A percentile compares a stretch with the other conserved stretches of the same genome.
Conservation (phyloP, 2,888 invertebrate genomes). For the Elgonia sp. region DNA sequence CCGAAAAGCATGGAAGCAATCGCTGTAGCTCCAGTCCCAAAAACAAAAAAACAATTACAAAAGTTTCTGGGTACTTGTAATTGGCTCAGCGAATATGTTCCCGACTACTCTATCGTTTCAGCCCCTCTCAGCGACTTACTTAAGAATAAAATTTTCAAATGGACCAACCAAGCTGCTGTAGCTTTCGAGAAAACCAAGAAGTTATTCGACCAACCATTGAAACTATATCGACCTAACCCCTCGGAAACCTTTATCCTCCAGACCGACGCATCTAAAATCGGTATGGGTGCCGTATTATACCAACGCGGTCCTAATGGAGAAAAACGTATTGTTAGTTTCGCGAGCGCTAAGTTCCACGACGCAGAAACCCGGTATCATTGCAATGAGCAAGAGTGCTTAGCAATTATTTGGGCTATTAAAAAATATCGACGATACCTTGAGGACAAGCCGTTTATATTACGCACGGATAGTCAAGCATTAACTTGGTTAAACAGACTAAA, state of each 20-base stretch:
- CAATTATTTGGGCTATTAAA: too few relatives aligned
- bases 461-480: constrained; percentile 17
- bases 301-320: background rate
- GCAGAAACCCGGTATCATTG: too few relatives aligned
- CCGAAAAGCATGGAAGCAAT: constrained; percentile 44
- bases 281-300: constrained; percentile 28
- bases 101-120: background rate
- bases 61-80: constrained; percentile 8
- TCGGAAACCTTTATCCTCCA: background rate
- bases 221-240: constrained; percentile 56
- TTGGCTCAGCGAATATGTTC: constrained; percentile 1
- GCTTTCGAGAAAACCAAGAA: too few relatives aligned
- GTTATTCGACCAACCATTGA: constrained; percentile 1
- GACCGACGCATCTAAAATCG: constrained; percentile 3
- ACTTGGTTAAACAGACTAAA: constrained; percentile 10
- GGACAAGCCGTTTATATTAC: background rate
- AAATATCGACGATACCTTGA: too few relatives aligned
- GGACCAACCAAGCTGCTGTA: too few relatives aligned
- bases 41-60: constrained; percentile 35
- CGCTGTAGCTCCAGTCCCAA: constrained; percentile 5
- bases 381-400: too few relatives aligned
- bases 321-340: constrained; percentile 10
- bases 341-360: constrained; percentile 23
- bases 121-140: background rate
- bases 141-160: background rate